Evolutionary conservation across 2,797 vertebrate species (phyloP).

Genomic region (Anableps anableps): DNA sequence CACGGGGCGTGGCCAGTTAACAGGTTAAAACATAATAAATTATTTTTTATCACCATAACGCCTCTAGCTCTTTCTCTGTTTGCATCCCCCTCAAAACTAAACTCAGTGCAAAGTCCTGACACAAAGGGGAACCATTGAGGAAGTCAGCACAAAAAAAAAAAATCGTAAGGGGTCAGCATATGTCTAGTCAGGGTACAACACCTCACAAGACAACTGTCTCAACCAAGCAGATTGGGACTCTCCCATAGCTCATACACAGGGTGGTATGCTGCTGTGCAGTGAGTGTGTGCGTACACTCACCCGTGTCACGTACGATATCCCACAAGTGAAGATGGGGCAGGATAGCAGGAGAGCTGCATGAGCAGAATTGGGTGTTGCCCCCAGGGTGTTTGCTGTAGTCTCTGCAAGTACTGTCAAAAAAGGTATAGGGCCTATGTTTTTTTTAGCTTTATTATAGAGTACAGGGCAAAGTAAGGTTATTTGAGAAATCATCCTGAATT

Average conservation of each 20-base stretch:
- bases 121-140: constrained; percentile 68
- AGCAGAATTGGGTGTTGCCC: constrained; percentile 76
- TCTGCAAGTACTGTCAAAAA: constrained; percentile 64
- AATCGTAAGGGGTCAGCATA: constrained; percentile 78
- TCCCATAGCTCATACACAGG: constrained; percentile 44
- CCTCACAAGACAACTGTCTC: constrained; percentile 76
- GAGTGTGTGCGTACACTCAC: constrained; percentile 31
- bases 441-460: constrained; percentile 47
- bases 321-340: constrained; percentile 73
- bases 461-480: constrained; percentile 63
- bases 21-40: not conserved
- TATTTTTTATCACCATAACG: not conserved
- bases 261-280: constrained; percentile 36
- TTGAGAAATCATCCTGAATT: constrained; percentile 20
- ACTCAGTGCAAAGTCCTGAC: constrained; percentile 73
- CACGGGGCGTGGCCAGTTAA: too few species aligned
- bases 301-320: constrained; percentile 69
- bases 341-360: constrained; percentile 78
- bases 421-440: constrained; percentile 56
- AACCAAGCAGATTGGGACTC: constrained; percentile 66
- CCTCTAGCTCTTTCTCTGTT: not conserved
- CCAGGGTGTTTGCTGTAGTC: constrained; percentile 51
- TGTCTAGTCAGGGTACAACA: constrained; percentile 78
- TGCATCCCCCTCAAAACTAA: constrained; percentile 35
- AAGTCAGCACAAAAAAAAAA: constrained; percentile 78